Evolutionary conservation across 2,797 vertebrate species (phyloP), one percentile per base, ranked within the genome.

Genomic region (Galagoides demidoff): DNA sequence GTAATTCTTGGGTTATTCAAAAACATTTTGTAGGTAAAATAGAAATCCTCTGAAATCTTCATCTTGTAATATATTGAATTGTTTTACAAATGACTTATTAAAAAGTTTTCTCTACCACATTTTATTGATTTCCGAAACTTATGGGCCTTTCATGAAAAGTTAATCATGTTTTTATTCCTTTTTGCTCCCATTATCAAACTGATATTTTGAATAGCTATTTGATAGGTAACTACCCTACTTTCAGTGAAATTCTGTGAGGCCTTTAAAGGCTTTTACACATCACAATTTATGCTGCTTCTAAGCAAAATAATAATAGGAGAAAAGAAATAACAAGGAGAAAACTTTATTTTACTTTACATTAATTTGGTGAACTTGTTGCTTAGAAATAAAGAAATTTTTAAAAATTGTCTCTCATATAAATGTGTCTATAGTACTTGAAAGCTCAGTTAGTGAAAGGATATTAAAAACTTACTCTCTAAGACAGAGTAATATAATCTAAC

Each of bases 41-140:
- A 43, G 39, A 87, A 89, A 87, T 52, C 13, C 20, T 74, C 0
- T 10, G 52, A 29, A 12, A 79, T 39, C 70, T 79, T 63, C 68
- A 14, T 5, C 77, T 85, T 78, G 68, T 92, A 43, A 31, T 63
- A 83, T 37, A 20, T 82, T 74, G 1, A 92, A 90, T 45, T 89
- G 68, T 74, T 61, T 85, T 87, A n/a, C 6, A 90, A 83, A 74
- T 73, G 14, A 84, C 29, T 68, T 73, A 78, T 55, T 74, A 45
- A 85, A 73, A 63, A 82, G 63, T 71, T 1, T 63, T 85, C 37
- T 27, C 34, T 19, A 74, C 11, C 61, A 79, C 5, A 92, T 87
- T 90, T 86, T 78, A 49, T 88, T 66, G 39, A 34, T 90, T 92
- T 94, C 27, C 12, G 59, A 92, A 92, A 34, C 64, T 39, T 94